Conservation (phyloP, 2,797 vertebrate genomes). For the Aldrovandia affinis region DNA sequence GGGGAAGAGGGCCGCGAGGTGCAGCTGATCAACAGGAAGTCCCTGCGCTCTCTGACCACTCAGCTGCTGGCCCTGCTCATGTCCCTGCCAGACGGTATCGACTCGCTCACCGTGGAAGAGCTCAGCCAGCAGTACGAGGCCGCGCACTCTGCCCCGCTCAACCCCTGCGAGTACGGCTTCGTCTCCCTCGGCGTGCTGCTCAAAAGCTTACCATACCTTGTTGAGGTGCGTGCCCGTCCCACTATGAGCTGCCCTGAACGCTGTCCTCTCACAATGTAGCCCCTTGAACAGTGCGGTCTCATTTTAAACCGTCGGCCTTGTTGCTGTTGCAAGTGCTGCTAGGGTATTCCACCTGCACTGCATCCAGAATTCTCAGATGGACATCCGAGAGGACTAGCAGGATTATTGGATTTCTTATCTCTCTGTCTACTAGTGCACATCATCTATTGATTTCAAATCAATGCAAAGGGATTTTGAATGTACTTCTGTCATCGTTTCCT, state of each 20-base stretch:
- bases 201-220: constrained; percentile 92
- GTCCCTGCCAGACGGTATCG: constrained; percentile 81
- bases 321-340: not conserved
- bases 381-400: not conserved
- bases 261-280: not conserved
- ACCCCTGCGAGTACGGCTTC: constrained; percentile 97
- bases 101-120: constrained; percentile 76
- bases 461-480: not conserved
- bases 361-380: not conserved
- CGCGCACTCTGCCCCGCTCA: constrained; percentile 75
- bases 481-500: not conserved
- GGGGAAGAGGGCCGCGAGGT: constrained; percentile 82
- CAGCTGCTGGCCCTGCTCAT: constrained; percentile 91
- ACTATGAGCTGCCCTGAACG: no score
- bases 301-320: not conserved
- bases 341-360: not conserved
- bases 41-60: constrained; percentile 86
- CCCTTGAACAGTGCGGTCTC: not conserved
- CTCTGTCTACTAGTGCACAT: not conserved
- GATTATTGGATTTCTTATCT: not conserved
- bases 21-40: constrained; percentile 94
- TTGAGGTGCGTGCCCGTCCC: constrained; percentile 77
- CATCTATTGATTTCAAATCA: not conserved
- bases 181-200: constrained; percentile 90
- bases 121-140: constrained; percentile 80